Evolutionary conservation across 2,888 invertebrate genomes (phyloP).

Genomic region (Eristalis arbustorum): DNA sequence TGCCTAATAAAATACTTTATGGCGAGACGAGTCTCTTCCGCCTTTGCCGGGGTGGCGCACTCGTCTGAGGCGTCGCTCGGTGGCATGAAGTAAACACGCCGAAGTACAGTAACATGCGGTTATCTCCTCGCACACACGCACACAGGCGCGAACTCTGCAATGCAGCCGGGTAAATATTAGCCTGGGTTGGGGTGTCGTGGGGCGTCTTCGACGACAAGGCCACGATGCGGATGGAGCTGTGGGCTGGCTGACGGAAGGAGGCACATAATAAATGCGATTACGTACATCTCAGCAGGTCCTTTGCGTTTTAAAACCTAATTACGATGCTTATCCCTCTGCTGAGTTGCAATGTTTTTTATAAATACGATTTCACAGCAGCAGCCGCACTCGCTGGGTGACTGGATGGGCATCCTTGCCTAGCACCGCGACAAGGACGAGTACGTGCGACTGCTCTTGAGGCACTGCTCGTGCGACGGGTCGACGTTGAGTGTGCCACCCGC

Average conservation of each 20-base stretch:
- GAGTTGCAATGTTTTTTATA: conserved; percentile 48
- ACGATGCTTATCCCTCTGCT: conserved; percentile 53
- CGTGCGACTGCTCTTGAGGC: background rate
- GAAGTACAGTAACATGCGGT: conserved; percentile 51
- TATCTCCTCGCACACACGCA: conserved; percentile 24
- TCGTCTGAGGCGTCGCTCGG: conserved; percentile 18
- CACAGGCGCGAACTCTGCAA: background rate
- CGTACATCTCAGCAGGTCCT: conserved; percentile 52
- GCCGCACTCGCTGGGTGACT: too few relatives aligned
- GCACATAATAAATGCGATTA: conserved; percentile 58
- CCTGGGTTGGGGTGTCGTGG: conserved; percentile 4
- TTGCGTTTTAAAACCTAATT: conserved; percentile 61
- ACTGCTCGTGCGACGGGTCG: background rate
- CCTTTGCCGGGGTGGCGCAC: background rate
- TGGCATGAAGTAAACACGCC: conserved; percentile 44
- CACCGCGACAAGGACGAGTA: background rate
- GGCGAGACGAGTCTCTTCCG: conserved; percentile 22
- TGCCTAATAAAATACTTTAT: conserved; percentile 53
- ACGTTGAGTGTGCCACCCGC: background rate
- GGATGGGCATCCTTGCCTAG: background rate
- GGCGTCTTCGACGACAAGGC: conserved; percentile 4
- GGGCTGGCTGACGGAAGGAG: conserved; percentile 16
- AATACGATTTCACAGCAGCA: conserved; percentile 1
- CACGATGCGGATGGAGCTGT: background rate
- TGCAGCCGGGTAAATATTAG: conserved; percentile 26